Evolutionary conservation across 2,113 vertebrate genomes (phyloP), one percentile per base, ranked within the genome.

Genomic region (Brachyhypopomus occidentalis): DNA sequence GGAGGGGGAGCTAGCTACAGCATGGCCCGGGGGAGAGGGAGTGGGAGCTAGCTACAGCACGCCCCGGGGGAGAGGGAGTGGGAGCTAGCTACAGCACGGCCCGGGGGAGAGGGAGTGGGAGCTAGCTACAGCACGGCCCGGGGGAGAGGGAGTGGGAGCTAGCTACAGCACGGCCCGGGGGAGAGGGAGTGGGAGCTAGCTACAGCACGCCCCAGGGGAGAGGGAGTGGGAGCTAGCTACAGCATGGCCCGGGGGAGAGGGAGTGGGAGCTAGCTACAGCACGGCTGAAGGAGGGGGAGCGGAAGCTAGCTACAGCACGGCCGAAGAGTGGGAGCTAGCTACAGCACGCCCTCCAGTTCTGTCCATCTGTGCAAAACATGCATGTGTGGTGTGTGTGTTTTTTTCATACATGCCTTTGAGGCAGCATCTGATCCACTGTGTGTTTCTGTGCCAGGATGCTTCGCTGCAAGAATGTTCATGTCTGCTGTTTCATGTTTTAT

Each of bases 301-400:
- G 69, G 16, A 2, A 36, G 27, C 17, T 6, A n/a, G n/a, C n/a
- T n/a, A n/a, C n/a, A n/a, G n/a, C n/a, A n/a, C n/a, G 60, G 23
- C 8, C 3, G 59, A 60, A 19, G 1, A 60, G 71, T n/a, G 69
- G 16, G 6, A 36, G 27, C 17, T 6, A n/a, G n/a, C n/a, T n/a
- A n/a, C n/a, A n/a, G n/a, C n/a, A n/a, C n/a, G n/a, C n/a, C n/a
- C 59, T 52, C 30, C 30, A 20, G 38, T 77, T 48, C 19, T 55
- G 41, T n/a, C 62, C 62, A 77, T 66, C 63, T 67, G 75, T 63
- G 5, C n/a, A 23, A 6, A 30, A 30, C 59, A 30, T 23, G 30
- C 14, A 25, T 41, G n/a, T 45, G 12, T 22, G 20, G 12, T 27
- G 69, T 87, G 81, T 30, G 16, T 2, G 30, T 59, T 73, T 86